Evolutionary conservation across 2,888 invertebrate genomes (phyloP).

Genomic region (Pimpla rufipes): DNA sequence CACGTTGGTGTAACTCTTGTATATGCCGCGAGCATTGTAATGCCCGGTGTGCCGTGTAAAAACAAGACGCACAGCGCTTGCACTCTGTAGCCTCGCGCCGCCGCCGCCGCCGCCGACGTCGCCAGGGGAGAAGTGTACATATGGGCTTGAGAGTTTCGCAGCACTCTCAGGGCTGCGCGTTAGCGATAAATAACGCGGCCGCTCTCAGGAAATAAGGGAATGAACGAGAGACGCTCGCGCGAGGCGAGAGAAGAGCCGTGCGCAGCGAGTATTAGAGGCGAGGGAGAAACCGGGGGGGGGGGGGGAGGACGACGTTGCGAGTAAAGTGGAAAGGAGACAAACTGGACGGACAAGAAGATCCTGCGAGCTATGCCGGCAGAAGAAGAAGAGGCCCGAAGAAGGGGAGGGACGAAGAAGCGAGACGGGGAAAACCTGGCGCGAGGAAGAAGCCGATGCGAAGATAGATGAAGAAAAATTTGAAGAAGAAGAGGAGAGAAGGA

Average conservation of each 20-base stretch:
- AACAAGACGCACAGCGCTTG: constrained; percentile 65
- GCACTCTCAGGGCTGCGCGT: constrained; percentile 67
- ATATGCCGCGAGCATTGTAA: constrained; percentile 69
- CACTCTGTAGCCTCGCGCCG: constrained; percentile 44
- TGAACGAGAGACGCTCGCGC: constrained; percentile 54
- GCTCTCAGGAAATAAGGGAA: constrained; percentile 70
- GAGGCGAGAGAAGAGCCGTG: constrained; percentile 30
- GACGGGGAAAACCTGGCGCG: constrained; percentile 57
- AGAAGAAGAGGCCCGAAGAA: constrained; percentile 10
- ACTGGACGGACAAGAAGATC: constrained; percentile 56
- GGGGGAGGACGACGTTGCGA: background rate
- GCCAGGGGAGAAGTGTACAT: constrained; percentile 65
- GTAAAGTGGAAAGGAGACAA: constrained; percentile 52
- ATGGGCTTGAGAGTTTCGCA: constrained; percentile 73
- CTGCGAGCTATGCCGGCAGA: constrained; percentile 41
- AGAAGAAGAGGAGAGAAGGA: constrained; percentile 25
- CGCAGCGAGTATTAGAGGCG: constrained; percentile 25
- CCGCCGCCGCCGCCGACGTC: constrained; percentile 58
- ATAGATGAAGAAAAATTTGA: constrained; percentile 31
- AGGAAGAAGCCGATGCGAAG: constrained; percentile 53
- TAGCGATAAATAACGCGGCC: constrained; percentile 80
- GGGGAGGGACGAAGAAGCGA: constrained; percentile 43
- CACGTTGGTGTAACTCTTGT: constrained; percentile 63
- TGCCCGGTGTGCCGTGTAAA: constrained; percentile 64
- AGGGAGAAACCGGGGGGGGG: constrained; percentile 26